Base-by-base conservation (phyloP, 30 jellyfish, hydroid and myxozoan genomes). In the Turritopsis dohrnii region DNA sequence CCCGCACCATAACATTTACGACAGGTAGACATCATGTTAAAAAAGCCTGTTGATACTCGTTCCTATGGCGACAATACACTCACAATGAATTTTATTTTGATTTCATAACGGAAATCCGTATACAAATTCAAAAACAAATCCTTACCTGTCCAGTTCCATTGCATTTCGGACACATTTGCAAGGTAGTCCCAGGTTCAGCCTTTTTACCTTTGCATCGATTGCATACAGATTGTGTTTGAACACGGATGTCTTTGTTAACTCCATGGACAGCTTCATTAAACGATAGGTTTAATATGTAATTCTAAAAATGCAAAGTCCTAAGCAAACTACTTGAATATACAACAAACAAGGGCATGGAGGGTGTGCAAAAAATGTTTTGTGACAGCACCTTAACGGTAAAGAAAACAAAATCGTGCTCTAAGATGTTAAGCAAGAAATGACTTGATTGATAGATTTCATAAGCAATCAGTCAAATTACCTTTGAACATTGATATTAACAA, bases 141-240 rank as follows among this genome's bases (percentile, higher is more conserved):
- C 90, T 21, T 87, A 93, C 98, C 96, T 93, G 96, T 23, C 98
- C 98, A 7, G 94, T 71, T 0, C 98, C 98, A 30, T 89, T 71
- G 84, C 98, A 93, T 65, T 88, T 96, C 1, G 93, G 96, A 80
- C 98, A 93, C 80, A 74, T 88, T 16, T 73, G 86, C 28, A 81
- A 73, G n/a, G 96, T 87, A 24, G 98, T 81, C 18, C 98, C 98
- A 16, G 98, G 98, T 66, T 93, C 98, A 3, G 98, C 96, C 41
- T 91, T 82, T 72, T 85, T 88, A 0, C 98, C 98, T 81, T 79
- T 88, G 89, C 98, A 93, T 54, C 98, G 65, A 18, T 81, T 28
- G 75, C 98, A 93, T 23, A 89, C 66, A 18, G 93, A 31, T 82
- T 93, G 75, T 81, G 84, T 87, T 76, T 95, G 93, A 52, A 93